Evolutionary conservation across 1,140 invertebrate species (phyloP).

Genomic region (Pygmarrhopalites habei): DNA sequence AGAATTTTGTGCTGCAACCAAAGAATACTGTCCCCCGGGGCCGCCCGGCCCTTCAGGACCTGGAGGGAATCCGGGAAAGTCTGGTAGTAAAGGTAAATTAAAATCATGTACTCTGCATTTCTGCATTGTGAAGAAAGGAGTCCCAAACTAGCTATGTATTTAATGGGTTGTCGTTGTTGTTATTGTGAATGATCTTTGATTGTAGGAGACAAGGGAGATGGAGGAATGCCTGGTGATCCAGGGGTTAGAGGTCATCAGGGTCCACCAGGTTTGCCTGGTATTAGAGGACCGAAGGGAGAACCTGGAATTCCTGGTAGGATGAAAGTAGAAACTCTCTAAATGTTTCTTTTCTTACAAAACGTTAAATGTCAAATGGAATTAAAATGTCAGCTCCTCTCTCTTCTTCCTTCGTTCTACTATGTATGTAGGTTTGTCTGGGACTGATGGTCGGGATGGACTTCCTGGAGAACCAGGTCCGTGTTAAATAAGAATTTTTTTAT

Average conservation of each 20-base stretch:
- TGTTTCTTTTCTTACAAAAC: not conserved
- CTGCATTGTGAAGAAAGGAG: not conserved
- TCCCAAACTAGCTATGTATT: too few relatives aligned
- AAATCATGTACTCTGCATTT: slow-evolving; percentile 46
- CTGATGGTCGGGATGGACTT: slow-evolving; percentile 76
- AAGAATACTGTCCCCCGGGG: slow-evolving; percentile 71
- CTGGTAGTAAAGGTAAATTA: slow-evolving; percentile 44
- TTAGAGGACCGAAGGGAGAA: slow-evolving; percentile 47
- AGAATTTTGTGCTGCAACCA: slow-evolving; percentile 64
- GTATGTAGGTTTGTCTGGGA: slow-evolving; percentile 47
- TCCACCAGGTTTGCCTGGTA: slow-evolving; percentile 40
- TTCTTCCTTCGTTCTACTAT: not conserved
- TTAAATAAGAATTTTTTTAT: not conserved
- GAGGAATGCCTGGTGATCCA: slow-evolving; percentile 55
- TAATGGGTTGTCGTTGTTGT: too few relatives aligned
- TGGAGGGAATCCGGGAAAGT: slow-evolving; percentile 53
- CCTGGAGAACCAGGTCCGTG: slow-evolving; percentile 63
- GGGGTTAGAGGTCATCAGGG: slow-evolving; percentile 53
- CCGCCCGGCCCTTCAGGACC: slow-evolving; percentile 58
- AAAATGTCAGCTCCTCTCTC: not conserved
- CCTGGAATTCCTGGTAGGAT: slow-evolving; percentile 38
- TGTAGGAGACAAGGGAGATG: slow-evolving; percentile 49
- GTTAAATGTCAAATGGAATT: not conserved
- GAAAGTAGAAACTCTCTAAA: not conserved
- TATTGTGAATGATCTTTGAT: not conserved